Base-by-base conservation (phyloP, 1,140 invertebrate genomes). In the Plectus sambesii region DNA sequence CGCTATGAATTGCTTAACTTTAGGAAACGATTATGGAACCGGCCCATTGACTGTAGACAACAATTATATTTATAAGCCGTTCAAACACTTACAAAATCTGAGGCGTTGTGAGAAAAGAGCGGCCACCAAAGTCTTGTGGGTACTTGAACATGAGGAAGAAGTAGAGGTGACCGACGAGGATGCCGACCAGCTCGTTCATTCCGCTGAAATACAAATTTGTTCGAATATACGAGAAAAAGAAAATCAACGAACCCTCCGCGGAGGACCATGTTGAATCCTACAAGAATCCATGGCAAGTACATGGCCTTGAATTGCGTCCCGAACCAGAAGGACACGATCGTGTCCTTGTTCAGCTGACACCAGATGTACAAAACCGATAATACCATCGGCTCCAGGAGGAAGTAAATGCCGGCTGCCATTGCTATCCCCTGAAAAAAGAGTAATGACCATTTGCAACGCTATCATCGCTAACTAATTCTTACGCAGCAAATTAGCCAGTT, bases 111-210 rank as follows among this genome's bases (percentile, higher is more conserved):
- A 98, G 65, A 2, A 90, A 73, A 29, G 36, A 78, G 71, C 0
- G 78, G 77, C 24, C 89, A 87, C 40, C 87, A 86, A 89, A 81
- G 69, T 97, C 88, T 73, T 88, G 85, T 29, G 90, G 89, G 72
- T 97, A 98, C 70, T 92, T 88, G 72, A 92, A 92, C 69, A 84
- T 85, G 0, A 98, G 74, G 74, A 98, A 98, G 73, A 87, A 94
- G 66, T 96, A 93, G 1, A 93, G 68, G 70, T 99, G 93, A 2
- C 93, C 93, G 44, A 94, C 82, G 20, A 97, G 69, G 57, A 98
- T 98, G 27, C 93, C 93, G 47, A 93, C 74, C 1, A 98, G 68
- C 64, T 97, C 90, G 71, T 83, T 78, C 27, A 92, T 73, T 12
- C 88, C 89, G 39, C 87, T 84, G 72, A 26, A 76, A 76, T 54